These are phyloP conservation scores for Macrobrachium rosenbergii DNA, from an alignment of 1,140 invertebrate species.

Conservation along the genomic window DNA sequence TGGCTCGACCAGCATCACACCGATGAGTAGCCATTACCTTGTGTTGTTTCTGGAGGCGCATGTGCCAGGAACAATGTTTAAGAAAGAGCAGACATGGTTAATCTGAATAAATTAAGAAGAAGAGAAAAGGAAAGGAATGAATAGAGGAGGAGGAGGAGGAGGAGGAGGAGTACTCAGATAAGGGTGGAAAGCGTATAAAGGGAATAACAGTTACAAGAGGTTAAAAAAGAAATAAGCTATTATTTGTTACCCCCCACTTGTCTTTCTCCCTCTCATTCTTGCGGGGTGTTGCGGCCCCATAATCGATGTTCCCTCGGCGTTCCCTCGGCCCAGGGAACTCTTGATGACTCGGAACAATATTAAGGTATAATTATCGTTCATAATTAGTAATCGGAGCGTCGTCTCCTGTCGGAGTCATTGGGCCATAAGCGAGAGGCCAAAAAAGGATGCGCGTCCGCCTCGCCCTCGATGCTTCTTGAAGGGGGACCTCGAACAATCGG, in stretches of 20 bases:
- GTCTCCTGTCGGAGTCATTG: conserved; percentile 40
- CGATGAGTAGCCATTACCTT: conserved; percentile 45
- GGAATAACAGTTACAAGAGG: conserved; percentile 28
- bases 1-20: conserved; percentile 47
- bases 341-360: neutral
- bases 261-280: too few species aligned
- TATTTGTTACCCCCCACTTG: too few species aligned
- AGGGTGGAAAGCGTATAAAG: conserved; percentile 5
- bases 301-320: conserved; percentile 3
- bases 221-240: conserved; percentile 36
- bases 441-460: neutral
- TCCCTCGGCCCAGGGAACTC: conserved; percentile 24
- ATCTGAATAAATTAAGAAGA: conserved; percentile 13
- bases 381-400: conserved; percentile 54
- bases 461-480: neutral
- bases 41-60: conserved; percentile 51
- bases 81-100: conserved; percentile 54
- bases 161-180: neutral
- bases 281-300: too few species aligned
- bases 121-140: conserved; percentile 13
- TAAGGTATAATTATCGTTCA: conserved; percentile 49
- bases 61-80: conserved; percentile 56
- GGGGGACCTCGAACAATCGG: too few species aligned
- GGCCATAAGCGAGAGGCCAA: neutral
- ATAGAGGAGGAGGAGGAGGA: conserved; percentile 30